A percentile compares a stretch with the other conserved stretches of the same genome.
phyloP scores from a whole-genome alignment of 2,888 invertebrate species.

The Cosmia pyralina region DNA sequence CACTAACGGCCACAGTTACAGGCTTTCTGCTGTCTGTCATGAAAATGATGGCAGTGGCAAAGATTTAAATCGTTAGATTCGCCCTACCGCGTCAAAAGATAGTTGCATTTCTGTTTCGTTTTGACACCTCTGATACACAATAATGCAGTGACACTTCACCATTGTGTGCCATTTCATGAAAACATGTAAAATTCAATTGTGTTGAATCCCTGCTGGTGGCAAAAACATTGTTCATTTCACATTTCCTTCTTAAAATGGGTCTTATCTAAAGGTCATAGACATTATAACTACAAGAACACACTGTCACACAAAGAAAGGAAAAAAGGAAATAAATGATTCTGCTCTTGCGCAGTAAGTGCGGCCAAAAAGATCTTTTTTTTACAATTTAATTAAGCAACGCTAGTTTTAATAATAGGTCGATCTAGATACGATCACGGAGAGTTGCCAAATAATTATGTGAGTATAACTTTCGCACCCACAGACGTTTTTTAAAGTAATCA shows the following conservation, averaged over 20 bases:
- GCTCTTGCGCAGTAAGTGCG: not conserved
- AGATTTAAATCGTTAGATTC: too few species aligned
- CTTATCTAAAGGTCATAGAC: not conserved
- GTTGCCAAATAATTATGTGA: not conserved
- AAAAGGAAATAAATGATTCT: not conserved
- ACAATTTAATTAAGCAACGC: not conserved
- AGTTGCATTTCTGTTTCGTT: too few species aligned
- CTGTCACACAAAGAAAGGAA: slow-evolving; percentile 27
- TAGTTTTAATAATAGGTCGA: not conserved
- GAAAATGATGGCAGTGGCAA: too few species aligned
- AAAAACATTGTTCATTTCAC: too few species aligned
- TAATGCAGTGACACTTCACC: too few species aligned
- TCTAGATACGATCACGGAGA: not conserved
- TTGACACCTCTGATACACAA: too few species aligned
- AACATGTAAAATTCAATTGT: not conserved
- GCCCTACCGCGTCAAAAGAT: too few species aligned
- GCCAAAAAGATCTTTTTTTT: too few species aligned
- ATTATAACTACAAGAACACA: slow-evolving; percentile 31
- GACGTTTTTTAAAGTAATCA: not conserved
- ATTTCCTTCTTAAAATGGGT: not conserved
- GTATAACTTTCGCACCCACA: not conserved
- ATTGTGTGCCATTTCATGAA: too few species aligned
- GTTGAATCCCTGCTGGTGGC: too few species aligned
- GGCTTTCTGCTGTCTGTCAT: too few species aligned
- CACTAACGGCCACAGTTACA: too few species aligned